A percentile compares a stretch with the other conserved stretches of the same genome.
Evolutionary conservation across 2,888 invertebrate genomes (phyloP).

Genomic region (Mimachlamys varia): DNA sequence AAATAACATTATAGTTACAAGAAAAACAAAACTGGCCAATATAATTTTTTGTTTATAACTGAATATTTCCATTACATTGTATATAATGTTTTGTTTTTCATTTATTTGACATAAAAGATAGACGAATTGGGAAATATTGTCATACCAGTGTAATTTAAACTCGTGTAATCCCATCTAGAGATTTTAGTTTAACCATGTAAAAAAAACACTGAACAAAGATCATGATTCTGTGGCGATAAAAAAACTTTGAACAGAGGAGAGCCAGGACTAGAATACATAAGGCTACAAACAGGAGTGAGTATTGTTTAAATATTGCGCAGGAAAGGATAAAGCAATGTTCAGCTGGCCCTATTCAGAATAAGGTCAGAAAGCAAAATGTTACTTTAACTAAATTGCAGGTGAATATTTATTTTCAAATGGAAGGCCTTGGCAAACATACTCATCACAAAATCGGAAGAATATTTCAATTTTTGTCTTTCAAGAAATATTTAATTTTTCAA

Average conservation of each 20-base stretch:
- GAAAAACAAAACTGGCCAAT: too few species aligned
- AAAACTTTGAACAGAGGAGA: neutral
- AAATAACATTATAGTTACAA: too few species aligned
- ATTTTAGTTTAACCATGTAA: neutral
- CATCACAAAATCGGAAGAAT: too few species aligned
- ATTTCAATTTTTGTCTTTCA: neutral
- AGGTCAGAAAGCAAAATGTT: neutral
- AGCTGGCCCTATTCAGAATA: neutral
- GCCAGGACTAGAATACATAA: neutral
- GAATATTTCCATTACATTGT: too few species aligned
- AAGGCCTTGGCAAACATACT: neutral
- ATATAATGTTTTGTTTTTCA: too few species aligned
- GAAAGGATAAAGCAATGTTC: neutral
- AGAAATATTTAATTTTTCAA: neutral
- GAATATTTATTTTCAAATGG: neutral
- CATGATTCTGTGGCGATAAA: neutral
- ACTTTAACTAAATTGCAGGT: too few species aligned
- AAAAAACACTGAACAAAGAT: neutral
- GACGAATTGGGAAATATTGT: too few species aligned
- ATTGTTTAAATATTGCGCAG: constrained; percentile 6
- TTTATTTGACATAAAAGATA: too few species aligned
- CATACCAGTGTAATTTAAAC: too few species aligned
- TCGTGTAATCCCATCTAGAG: too few species aligned
- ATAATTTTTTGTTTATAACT: too few species aligned
- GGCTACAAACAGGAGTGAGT: neutral